phyloP scores from a whole-genome alignment of 2,888 invertebrate species.

The Drosophila melanocephala region DNA sequence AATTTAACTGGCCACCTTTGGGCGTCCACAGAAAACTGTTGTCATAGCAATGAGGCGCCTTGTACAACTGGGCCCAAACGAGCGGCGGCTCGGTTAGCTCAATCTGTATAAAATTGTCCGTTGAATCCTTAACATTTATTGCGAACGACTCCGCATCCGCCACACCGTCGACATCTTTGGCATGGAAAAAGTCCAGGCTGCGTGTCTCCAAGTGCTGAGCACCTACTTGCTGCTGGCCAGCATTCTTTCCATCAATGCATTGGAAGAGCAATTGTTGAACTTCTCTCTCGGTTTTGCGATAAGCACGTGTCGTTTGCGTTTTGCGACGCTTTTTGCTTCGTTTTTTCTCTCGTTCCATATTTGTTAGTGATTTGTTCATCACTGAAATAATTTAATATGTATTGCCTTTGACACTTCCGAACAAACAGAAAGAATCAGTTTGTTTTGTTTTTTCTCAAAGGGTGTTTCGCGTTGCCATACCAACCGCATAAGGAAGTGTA shows the following conservation, averaged over 20 bases:
- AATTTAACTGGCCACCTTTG: slow-evolving; percentile 47
- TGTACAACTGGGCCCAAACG: slow-evolving; percentile 40
- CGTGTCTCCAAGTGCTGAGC: slow-evolving; percentile 45
- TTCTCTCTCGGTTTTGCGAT: slow-evolving; percentile 77
- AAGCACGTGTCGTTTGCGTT: slow-evolving; percentile 75
- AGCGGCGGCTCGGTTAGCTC: slow-evolving; percentile 73
- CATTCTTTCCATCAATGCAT: background rate
- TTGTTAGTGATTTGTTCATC: background rate
- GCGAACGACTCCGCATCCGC: background rate
- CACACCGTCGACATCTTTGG: background rate
- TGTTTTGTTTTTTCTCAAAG: slow-evolving; percentile 34
- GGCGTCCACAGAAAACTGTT: slow-evolving; percentile 67
- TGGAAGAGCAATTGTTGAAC: slow-evolving; percentile 68
- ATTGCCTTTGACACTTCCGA: background rate
- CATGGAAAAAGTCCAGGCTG: slow-evolving; percentile 73
- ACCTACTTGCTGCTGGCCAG: slow-evolving; percentile 6
- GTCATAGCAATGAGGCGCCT: slow-evolving; percentile 55
- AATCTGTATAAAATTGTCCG: slow-evolving; percentile 82
- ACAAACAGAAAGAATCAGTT: slow-evolving; percentile 18
- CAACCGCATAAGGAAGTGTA: background rate
- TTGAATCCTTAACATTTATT: slow-evolving; percentile 39
- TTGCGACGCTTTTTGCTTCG: slow-evolving; percentile 59
- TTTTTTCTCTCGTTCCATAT: slow-evolving; percentile 34
- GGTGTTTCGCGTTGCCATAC: slow-evolving; percentile 33
- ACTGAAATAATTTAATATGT: background rate